phyloP scores from a whole-genome alignment of 2,797 vertebrate genomes.

The Ciconia nigra region DNA sequence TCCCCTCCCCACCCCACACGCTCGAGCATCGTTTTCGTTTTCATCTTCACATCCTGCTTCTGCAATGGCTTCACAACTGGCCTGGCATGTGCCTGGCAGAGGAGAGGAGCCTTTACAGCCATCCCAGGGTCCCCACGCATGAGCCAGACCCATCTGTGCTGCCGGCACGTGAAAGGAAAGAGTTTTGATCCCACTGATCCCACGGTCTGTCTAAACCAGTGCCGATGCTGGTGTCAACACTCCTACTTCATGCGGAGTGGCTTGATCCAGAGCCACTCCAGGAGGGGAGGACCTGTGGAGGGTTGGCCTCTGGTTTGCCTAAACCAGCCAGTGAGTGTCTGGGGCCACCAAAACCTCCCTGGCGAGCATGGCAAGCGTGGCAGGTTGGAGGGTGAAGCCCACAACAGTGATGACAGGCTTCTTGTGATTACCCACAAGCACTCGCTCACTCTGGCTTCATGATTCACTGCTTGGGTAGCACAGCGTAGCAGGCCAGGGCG shows the following conservation, averaged over 20 bases:
- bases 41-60: background rate
- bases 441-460: background rate
- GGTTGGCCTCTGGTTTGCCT: background rate
- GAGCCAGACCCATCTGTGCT: background rate
- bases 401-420: background rate
- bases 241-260: rapidly evolving
- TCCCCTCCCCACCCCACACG: background rate
- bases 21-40: background rate
- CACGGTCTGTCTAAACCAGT: rapidly evolving
- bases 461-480: background rate
- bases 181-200: no score
- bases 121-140: background rate
- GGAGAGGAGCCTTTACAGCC: background rate
- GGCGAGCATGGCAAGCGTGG: rapidly evolving
- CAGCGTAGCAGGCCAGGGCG: rapidly evolving
- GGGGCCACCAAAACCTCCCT: background rate
- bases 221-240: background rate
- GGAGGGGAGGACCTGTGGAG: background rate
- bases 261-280: background rate
- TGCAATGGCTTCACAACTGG: background rate
- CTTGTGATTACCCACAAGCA: background rate
- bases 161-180: rapidly evolving
- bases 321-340: background rate
- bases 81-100: background rate
- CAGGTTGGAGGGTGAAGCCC: background rate